Evolutionary conservation across 2,888 invertebrate genomes (phyloP), one percentile per base, ranked within the genome.

Genomic region (Bedellia somnulentella): DNA sequence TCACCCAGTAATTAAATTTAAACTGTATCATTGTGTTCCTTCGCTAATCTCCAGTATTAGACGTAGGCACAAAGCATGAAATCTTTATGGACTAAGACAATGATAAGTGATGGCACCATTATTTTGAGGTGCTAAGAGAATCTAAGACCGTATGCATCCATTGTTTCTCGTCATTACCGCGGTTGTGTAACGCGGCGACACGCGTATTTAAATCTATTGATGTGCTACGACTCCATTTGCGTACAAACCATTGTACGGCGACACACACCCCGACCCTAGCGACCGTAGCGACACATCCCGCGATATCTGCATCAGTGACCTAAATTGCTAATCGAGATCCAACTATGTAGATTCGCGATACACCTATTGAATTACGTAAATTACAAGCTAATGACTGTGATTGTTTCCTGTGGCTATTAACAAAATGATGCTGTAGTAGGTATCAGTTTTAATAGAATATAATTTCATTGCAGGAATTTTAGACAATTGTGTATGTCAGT

Each of bases 191-290:
- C 50, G 46, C 57, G 67, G 64, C 64, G 70, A 67, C 62, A 70
- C 66, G 71, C 64, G 57, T 58, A 48, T 68, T 62, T 67, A 59
- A 54, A 40, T 54, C 56, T 57, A 70, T 67, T 67, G 67, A 66
- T 63, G 61, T 62, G 55, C 44, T n/a, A n/a, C n/a, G n/a, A n/a
- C n/a, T n/a, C n/a, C n/a, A n/a, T n/a, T n/a, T n/a, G n/a, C n/a
- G n/a, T n/a, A n/a, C n/a, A n/a, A n/a, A n/a, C n/a, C n/a, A n/a
- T n/a, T n/a, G n/a, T n/a, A n/a, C n/a, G n/a, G n/a, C n/a, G n/a
- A n/a, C n/a, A n/a, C n/a, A n/a, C n/a, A n/a, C n/a, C n/a, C n/a
- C n/a, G n/a, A n/a, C n/a, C n/a, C n/a, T n/a, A n/a, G n/a, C n/a
- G n/a, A n/a, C n/a, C 60, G 66, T 55, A 49, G 49, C 42, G 6